A percentile compares a stretch with the other conserved stretches of the same genome.
Conservation (phyloP, 2,888 invertebrate species). For the Lepetodrilus schrolli region DNA sequence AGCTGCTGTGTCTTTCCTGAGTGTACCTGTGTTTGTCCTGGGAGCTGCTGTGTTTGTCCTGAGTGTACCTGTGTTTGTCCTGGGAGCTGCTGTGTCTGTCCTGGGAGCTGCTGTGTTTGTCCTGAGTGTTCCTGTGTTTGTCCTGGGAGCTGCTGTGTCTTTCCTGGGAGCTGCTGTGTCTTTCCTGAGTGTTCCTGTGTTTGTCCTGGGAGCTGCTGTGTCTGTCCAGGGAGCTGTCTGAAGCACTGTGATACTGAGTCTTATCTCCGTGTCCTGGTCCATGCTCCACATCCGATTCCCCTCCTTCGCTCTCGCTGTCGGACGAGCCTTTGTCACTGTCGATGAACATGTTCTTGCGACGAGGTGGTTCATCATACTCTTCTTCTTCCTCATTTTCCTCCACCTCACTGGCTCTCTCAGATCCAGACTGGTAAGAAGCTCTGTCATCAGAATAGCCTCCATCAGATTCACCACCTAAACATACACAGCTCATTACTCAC, state of each 20-base stretch:
- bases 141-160: too few species aligned
- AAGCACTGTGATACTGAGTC: background rate
- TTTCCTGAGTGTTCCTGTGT: too few species aligned
- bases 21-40: too few species aligned
- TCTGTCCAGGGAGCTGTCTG: background rate
- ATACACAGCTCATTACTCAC: too few species aligned
- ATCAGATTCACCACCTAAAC: background rate
- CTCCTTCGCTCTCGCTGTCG: background rate
- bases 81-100: background rate
- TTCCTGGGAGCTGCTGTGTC: too few species aligned
- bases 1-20: too few species aligned
- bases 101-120: too few species aligned
- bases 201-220: background rate
- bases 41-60: background rate
- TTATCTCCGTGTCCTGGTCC: background rate
- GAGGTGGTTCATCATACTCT: background rate
- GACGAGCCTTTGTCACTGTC: background rate
- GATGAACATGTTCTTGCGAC: slow-evolving; percentile 12
- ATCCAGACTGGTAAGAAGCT: background rate
- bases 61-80: background rate
- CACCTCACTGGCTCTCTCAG: background rate
- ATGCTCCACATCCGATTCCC: background rate
- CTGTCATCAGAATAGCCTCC: background rate
- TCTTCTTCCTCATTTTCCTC: slow-evolving; percentile 5
- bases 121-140: too few species aligned